These are phyloP conservation scores for Sebastes kiyomatsui DNA, from an alignment of 2,797 vertebrate species.

Conservation along the genomic window DNA sequence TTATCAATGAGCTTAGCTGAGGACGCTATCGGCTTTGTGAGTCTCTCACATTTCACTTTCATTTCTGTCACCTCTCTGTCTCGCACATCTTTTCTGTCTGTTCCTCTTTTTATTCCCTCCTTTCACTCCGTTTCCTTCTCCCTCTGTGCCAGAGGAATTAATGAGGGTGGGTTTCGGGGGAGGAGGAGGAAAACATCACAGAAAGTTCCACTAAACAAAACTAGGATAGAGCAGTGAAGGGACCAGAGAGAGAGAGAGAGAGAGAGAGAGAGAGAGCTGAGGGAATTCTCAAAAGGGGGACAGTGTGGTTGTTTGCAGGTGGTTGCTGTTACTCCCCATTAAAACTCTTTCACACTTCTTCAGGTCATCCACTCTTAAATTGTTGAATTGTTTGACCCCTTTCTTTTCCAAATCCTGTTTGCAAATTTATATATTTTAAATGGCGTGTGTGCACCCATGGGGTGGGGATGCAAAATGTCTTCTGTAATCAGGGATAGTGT, in stretches of 20 bases:
- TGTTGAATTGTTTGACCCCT: background rate
- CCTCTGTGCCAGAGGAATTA: slow-evolving; percentile 18
- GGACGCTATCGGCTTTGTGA: background rate
- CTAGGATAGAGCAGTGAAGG: slow-evolving; percentile 56
- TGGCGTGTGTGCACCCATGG: background rate
- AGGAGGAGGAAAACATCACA: slow-evolving; percentile 31
- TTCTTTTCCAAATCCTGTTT: background rate
- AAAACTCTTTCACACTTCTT: background rate
- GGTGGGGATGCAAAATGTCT: too few relatives aligned
- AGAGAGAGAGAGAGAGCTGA: slow-evolving; percentile 17
- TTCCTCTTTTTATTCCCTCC: background rate
- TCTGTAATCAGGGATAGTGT: too few relatives aligned
- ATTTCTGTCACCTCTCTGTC: slow-evolving; percentile 1
- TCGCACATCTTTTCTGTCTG: background rate
- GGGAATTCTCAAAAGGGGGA: slow-evolving; percentile 64
- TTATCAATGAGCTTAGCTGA: slow-evolving; percentile 22
- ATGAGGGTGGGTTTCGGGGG: slow-evolving; percentile 14
- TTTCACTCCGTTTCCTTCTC: background rate
- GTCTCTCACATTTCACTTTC: slow-evolving; percentile 7
- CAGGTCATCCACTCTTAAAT: slow-evolving; percentile 5
- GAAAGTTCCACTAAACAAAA: slow-evolving; percentile 67
- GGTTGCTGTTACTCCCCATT: slow-evolving; percentile 16
- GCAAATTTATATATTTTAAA: background rate
- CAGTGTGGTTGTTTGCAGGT: slow-evolving; percentile 42
- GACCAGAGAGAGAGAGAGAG: slow-evolving; percentile 10